Evolutionary conservation across 2,797 vertebrate genomes (phyloP).

Genomic region (Geotrypetes seraphini): DNA sequence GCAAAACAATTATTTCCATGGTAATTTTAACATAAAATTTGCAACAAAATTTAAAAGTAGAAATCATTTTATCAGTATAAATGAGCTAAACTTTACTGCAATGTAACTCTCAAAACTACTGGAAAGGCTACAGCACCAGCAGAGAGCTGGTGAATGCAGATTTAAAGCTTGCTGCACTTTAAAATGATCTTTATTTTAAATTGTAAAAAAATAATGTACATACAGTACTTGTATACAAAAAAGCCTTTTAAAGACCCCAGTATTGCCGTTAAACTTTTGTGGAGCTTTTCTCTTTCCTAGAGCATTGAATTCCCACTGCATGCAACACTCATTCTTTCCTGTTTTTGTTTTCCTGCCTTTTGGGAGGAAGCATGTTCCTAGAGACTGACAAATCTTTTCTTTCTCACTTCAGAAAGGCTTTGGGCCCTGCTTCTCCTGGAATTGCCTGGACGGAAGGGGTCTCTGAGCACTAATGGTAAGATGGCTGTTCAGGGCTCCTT

Average conservation of each 20-base stretch:
- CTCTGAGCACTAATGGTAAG: constrained; percentile 7
- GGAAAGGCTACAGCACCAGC: no score
- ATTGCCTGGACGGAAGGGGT: constrained; percentile 13
- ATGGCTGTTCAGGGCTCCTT: no score
- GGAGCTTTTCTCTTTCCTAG: constrained; percentile 78
- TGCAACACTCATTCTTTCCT: constrained; percentile 48
- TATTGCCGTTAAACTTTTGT: constrained; percentile 57
- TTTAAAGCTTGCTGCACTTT: constrained; percentile 38
- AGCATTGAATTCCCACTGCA: constrained; percentile 74
- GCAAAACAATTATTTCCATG: constrained; percentile 58
- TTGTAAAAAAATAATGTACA: no score
- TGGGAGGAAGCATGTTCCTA: no score
- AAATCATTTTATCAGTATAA: constrained; percentile 47
- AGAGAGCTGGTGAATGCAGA: constrained; percentile 38
- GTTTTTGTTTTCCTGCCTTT: constrained; percentile 6
- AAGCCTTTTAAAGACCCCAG: constrained; percentile 35
- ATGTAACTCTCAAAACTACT: no score
- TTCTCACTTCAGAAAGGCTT: constrained; percentile 44
- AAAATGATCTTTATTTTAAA: constrained; percentile 44
- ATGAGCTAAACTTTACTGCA: constrained; percentile 49
- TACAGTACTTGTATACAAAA: no score
- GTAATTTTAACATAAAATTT: constrained; percentile 63
- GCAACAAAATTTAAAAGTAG: constrained; percentile 60
- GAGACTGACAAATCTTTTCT: constrained; percentile 28
- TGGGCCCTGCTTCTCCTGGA: background rate